Evolutionary conservation across 2,113 vertebrate species (phyloP).

Genomic region (Alces alces): DNA sequence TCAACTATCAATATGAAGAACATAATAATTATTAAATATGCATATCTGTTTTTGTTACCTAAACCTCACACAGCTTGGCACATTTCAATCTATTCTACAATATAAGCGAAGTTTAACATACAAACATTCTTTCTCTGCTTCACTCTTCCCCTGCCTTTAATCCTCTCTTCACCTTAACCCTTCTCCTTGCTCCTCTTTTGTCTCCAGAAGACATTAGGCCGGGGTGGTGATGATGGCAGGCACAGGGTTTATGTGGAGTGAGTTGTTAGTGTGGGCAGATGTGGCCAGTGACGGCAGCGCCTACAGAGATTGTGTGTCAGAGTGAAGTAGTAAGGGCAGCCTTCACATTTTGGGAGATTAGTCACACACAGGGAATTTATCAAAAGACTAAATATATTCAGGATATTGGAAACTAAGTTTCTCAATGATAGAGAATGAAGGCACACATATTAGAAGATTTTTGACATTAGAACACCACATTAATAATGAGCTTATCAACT

Average conservation of each 20-base stretch:
- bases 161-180: background rate
- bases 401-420: background rate
- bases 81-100: background rate
- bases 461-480: background rate
- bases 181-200: background rate
- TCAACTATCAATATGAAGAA: background rate
- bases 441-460: background rate
- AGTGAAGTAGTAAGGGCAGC: background rate
- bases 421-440: background rate
- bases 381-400: background rate
- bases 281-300: background rate
- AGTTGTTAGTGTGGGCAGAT: background rate
- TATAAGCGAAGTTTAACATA: background rate
- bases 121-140: background rate
- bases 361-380: background rate
- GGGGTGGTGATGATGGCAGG: background rate
- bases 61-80: background rate
- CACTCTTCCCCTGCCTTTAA: background rate
- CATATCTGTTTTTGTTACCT: background rate
- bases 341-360: background rate
- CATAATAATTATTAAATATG: background rate
- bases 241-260: background rate
- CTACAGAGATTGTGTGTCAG: background rate
- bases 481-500: background rate
- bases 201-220: background rate